phyloP scores from a whole-genome alignment of 2,113 vertebrate species.

The Anas platyrhynchos region DNA sequence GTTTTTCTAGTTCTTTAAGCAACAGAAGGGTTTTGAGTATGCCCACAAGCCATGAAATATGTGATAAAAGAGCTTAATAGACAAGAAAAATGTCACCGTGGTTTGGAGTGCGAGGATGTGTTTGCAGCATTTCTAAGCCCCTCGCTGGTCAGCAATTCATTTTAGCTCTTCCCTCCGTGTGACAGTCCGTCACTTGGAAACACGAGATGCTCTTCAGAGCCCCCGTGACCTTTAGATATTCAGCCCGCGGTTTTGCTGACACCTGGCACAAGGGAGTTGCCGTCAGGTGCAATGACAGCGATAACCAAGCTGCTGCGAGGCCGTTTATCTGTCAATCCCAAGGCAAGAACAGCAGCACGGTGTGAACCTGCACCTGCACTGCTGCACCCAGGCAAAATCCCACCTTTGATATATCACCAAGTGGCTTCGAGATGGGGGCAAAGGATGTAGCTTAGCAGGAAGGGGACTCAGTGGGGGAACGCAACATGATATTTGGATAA shows the following conservation, averaged over 20 bases:
- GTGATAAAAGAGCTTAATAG: neutral
- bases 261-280: conserved; percentile 25
- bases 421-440: fast-evolving
- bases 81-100: neutral
- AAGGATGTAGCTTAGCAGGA: neutral
- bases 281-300: neutral
- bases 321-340: neutral
- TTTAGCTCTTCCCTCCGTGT: conserved; percentile 1
- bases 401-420: fast-evolving
- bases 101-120: neutral
- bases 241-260: conserved; percentile 43
- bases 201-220: conserved; percentile 33
- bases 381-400: neutral
- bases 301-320: neutral
- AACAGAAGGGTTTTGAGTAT: neutral
- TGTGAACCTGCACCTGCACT: neutral
- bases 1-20: neutral
- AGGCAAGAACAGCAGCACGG: neutral
- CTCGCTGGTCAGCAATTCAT: conserved; percentile 2
- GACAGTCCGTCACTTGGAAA: conserved; percentile 25
- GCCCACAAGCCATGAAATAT: neutral
- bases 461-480: neutral
- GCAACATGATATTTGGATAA: neutral
- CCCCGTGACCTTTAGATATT: conserved; percentile 40
- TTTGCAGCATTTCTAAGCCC: neutral